These are phyloP conservation scores for Eleginops maclovinus DNA, from an alignment of 2,113 vertebrate genomes.

Conservation along the genomic window DNA sequence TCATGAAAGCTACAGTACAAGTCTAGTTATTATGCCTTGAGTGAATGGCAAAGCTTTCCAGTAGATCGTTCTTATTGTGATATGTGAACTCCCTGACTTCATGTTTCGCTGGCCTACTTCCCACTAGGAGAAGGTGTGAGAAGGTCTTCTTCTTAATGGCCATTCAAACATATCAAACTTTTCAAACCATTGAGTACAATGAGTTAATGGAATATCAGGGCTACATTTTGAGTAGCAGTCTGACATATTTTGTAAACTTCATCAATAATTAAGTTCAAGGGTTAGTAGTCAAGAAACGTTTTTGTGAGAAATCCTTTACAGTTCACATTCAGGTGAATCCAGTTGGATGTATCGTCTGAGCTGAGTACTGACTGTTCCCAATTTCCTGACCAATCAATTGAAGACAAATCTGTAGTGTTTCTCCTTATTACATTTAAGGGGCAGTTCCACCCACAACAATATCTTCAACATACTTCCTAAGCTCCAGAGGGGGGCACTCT, in stretches of 20 bases:
- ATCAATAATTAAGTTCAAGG: background rate
- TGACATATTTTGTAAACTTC: background rate
- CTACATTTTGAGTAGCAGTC: background rate
- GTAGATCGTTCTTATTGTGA: background rate
- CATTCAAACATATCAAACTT: background rate
- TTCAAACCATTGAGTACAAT: background rate
- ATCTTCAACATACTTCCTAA: background rate
- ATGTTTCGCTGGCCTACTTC: background rate
- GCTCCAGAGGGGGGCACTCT: constrained; percentile 41
- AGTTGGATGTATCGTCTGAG: background rate
- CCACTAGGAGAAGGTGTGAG: too few species aligned
- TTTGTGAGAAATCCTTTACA: background rate
- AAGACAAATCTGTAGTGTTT: background rate
- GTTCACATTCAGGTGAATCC: constrained; percentile 1
- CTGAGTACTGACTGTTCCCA: background rate
- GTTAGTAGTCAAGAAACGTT: background rate
- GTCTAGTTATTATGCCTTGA: background rate
- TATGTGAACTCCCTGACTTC: background rate
- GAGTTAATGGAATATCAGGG: background rate
- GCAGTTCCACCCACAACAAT: constrained; percentile 1
- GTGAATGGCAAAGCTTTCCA: background rate
- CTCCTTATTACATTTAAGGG: constrained; percentile 13
- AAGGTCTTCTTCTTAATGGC: background rate
- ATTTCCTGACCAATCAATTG: background rate
- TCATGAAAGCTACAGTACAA: background rate